Evolutionary conservation across 2,888 invertebrate species (phyloP), one percentile per base, ranked within the genome.

Genomic region (Agrypnus murinus): DNA sequence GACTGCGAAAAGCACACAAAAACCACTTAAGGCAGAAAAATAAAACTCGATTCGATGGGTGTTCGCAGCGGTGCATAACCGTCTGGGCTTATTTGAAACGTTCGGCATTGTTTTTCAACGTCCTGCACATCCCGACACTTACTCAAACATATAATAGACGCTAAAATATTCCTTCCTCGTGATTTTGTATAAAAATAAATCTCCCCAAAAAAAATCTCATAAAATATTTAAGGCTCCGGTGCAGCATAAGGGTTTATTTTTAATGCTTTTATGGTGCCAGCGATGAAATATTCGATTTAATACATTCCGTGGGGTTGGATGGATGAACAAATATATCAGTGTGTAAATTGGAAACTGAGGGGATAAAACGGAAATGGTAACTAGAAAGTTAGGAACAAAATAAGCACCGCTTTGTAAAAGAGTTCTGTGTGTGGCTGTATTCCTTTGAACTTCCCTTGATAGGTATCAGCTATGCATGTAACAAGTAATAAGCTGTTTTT

Each of bases 381-480:
- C 74, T 73, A 63, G 59, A 69, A 72, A 74, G 67, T 71, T 71
- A 55, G 43, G 55, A 64, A 58, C 67, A 67, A 71, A 71, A 67
- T 67, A 71, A 57, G 60, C 63, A 67, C 40, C 65, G 65, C 57
- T 67, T 71, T 71, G 66, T 67, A 48, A 63, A 67, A 64, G 63
- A 59, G 57, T 63, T 63, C 64, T 34, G 32, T 65, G 31, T 59
- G 36, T 12, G 38, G 58, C 58, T 55, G 65, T 45, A 55, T 59
- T 66, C 73, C 77, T 77, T 75, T 77, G 76, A 77, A 69, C 74
- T 75, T 75, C 74, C 65, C 75, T 73, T 75, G 75, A 76, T 76
- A 74, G 77, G 75, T 77, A 78, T 77, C 77, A 75, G 74, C 73
- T 77, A 77, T 78, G 75, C 76, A 77, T 77, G 74, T 76, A 77